Evolutionary conservation across 2,797 vertebrate species (phyloP), one percentile per base, ranked within the genome.

Genomic region (Hoplostethus mediterraneus): DNA sequence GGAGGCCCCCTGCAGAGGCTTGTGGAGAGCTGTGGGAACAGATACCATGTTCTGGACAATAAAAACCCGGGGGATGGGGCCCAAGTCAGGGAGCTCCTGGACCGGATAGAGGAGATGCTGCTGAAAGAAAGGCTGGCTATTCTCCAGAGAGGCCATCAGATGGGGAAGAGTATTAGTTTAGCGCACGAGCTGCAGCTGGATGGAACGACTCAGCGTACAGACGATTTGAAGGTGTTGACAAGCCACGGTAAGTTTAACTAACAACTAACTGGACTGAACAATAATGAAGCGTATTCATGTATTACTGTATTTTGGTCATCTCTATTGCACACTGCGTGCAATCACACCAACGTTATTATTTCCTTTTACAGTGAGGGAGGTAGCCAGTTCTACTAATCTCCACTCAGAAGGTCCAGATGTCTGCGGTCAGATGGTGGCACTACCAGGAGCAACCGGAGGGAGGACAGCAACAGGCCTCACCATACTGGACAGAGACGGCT

Each of bases 41-140:
- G 93, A 54, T 94, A 94, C 30, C 92, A 94, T 5, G 83, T 91
- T 33, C 65, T 95, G 65, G 89, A 93, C 69, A 94, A 92, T 16
- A 90, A 82, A 42, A 74, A 60, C 31, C 2, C 38, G 11, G 70
- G 71, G 0, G 61, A 81, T 0, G 76, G 81, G 14, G 69, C 48
- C 64, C 92, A 94, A 75, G 92, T 93, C 0, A 1, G 12, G 0
- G 71, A 89, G 57, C 91, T 95, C 0, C 51, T 94, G 3, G 63
- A 78, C 1, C 79, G 83, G 79, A 62, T 91, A 3, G 89, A 93
- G 31, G 89, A 89, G 79, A 89, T 85, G 86, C 44, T 93, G 58
- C 71, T 21, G 0, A 77, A 42, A 28, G 78, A 85, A 14, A 76
- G 84, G 62, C 14, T 78, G 55, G 61, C 30, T 0, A 28, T 8